These are phyloP conservation scores for Taxidea taxus DNA, from an alignment of 2,113 vertebrate genomes.

Conservation along the genomic window DNA sequence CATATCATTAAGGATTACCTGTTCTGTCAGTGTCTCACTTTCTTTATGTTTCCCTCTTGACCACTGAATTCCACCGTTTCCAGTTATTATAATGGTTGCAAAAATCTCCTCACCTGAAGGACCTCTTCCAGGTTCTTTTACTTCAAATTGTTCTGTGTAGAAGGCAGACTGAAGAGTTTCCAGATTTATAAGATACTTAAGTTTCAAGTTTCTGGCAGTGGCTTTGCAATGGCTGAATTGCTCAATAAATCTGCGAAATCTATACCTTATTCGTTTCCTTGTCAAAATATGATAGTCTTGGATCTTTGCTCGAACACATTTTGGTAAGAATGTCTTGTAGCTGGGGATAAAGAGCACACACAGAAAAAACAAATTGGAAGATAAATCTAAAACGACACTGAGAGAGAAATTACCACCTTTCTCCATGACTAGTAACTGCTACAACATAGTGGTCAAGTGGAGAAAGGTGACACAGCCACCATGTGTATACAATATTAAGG, in stretches of 20 bases:
- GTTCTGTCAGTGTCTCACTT: conserved; percentile 81
- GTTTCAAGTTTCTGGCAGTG: conserved; percentile 92
- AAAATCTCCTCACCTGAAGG: conserved; percentile 85
- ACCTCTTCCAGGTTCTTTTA: conserved; percentile 87
- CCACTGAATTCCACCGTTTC: conserved; percentile 94
- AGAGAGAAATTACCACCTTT: background rate
- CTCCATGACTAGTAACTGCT: background rate
- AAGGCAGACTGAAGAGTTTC: conserved; percentile 93
- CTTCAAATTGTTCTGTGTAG: conserved; percentile 93
- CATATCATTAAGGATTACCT: conserved; percentile 81
- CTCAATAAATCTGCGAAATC: conserved; percentile 95
- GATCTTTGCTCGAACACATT: conserved; percentile 90
- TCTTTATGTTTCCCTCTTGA: conserved; percentile 86
- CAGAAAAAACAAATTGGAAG: conserved; percentile 50
- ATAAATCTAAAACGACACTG: conserved; percentile 50
- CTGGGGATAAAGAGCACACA: conserved; percentile 81
- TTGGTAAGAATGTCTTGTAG: conserved; percentile 96
- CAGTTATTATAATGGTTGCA: conserved; percentile 92
- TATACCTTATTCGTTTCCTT: conserved; percentile 95
- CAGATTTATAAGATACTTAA: conserved; percentile 97
- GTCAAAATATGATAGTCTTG: conserved; percentile 96
- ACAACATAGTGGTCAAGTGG: background rate
- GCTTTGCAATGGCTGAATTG: conserved; percentile 95
- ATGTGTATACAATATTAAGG: background rate
- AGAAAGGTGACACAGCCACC: background rate